phyloP scores from a whole-genome alignment of 2,797 vertebrate genomes.

The Atherinosoma microstoma region DNA sequence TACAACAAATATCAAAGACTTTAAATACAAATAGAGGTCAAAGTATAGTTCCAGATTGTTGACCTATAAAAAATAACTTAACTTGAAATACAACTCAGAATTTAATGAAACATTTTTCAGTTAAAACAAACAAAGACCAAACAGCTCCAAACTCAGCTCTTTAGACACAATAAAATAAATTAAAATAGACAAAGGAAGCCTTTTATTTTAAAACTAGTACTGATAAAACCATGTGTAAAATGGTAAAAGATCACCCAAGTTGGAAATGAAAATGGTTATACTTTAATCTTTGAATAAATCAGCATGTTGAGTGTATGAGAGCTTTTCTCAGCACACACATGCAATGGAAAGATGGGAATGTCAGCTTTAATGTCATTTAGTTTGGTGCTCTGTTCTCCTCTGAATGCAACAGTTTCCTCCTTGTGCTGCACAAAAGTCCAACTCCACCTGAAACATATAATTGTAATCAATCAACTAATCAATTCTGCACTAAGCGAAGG shows the following conservation, averaged over 20 bases:
- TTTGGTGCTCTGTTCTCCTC: slow-evolving; percentile 50
- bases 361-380: slow-evolving; percentile 57
- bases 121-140: background rate
- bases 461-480: background rate
- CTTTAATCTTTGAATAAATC: slow-evolving; percentile 17
- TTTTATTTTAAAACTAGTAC: background rate
- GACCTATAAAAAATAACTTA: background rate
- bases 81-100: slow-evolving; percentile 1
- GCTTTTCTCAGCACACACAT: slow-evolving; percentile 47
- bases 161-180: slow-evolving; percentile 21
- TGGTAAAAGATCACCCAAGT: background rate
- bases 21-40: slow-evolving; percentile 49
- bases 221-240: background rate
- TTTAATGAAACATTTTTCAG: background rate
- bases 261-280: background rate
- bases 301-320: slow-evolving; percentile 20
- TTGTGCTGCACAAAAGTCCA: slow-evolving; percentile 42
- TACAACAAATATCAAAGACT: slow-evolving; percentile 36
- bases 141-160: background rate
- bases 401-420: slow-evolving; percentile 34
- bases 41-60: slow-evolving; percentile 26
- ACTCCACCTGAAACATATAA: slow-evolving; percentile 29
- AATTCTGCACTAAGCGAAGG: slow-evolving; percentile 5
- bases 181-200: slow-evolving; percentile 5
- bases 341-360: slow-evolving; percentile 60